Percentiles rank a stretch among this genome's conserved stretches.
Evolutionary conservation across 2,113 vertebrate genomes (phyloP).

Genomic region (Herpailurus yagouaroundi): DNA sequence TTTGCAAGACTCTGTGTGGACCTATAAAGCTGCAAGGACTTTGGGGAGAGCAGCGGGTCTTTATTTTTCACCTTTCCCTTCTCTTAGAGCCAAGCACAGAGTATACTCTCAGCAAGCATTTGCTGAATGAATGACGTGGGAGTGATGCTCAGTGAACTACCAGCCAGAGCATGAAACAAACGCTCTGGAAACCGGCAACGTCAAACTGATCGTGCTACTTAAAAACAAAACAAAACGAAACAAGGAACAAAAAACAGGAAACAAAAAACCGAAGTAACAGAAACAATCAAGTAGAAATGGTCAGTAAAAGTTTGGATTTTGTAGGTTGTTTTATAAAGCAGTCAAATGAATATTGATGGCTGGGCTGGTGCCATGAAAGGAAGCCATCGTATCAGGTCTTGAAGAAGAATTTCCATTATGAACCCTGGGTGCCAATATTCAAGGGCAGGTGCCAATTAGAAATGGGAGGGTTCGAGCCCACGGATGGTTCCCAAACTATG

Average conservation of each 20-base stretch:
- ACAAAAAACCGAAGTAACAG: not conserved
- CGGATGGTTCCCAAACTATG: not conserved
- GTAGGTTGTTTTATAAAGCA: not conserved
- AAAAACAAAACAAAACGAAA: not conserved
- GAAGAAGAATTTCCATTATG: not conserved
- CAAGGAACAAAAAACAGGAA: not conserved
- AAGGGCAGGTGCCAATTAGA: conserved; percentile 11
- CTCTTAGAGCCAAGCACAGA: not conserved
- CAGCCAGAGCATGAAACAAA: conserved; percentile 27
- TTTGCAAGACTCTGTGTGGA: not conserved
- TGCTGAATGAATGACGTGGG: conserved; percentile 41
- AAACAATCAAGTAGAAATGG: not conserved
- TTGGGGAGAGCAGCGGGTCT: not conserved
- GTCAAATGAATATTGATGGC: not conserved
- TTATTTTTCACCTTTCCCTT: not conserved
- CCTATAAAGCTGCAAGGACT: not conserved
- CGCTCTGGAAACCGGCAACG: not conserved
- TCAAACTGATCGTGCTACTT: not conserved
- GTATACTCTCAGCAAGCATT: not conserved
- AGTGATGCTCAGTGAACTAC: not conserved
- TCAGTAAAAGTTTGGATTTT: not conserved
- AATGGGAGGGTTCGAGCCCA: not conserved
- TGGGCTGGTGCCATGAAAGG: not conserved
- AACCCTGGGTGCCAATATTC: not conserved
- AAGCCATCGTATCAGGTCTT: not conserved